phyloP scores from a whole-genome alignment of 2,888 invertebrate genomes.

The Erebia aethiops region DNA sequence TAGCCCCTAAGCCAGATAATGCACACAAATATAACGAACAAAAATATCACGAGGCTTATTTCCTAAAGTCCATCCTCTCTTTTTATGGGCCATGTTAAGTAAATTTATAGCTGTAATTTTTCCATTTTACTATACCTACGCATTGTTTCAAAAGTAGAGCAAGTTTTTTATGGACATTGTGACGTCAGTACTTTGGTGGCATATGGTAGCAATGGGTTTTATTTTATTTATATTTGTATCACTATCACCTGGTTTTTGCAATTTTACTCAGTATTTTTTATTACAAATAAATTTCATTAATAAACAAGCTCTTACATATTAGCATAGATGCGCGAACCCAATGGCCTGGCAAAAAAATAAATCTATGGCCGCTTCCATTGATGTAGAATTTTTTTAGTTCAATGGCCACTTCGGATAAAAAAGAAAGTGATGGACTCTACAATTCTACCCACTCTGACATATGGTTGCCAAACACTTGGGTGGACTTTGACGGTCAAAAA shows the following conservation, averaged over 20 bases:
- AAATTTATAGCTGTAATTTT: conserved; percentile 62
- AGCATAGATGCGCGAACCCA: too few relatives aligned
- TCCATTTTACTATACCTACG: conserved; percentile 50
- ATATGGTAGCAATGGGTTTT: conserved; percentile 43
- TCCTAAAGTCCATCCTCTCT: conserved; percentile 50
- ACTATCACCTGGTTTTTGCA: neutral
- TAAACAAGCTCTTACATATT: too few relatives aligned
- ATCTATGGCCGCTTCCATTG: too few relatives aligned
- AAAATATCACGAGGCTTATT: conserved; percentile 46
- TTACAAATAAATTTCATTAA: neutral
- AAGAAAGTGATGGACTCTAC: too few relatives aligned
- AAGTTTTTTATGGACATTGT: conserved; percentile 58
- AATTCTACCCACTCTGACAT: too few relatives aligned
- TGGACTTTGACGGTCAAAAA: too few relatives aligned
- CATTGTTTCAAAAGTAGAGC: conserved; percentile 50
- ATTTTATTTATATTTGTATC: neutral
- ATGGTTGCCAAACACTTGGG: too few relatives aligned
- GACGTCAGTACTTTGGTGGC: conserved; percentile 49
- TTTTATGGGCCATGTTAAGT: conserved; percentile 57
- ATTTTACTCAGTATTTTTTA: neutral
- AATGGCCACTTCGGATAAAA: too few relatives aligned
- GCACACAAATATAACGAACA: conserved; percentile 13
- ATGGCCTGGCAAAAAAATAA: too few relatives aligned
- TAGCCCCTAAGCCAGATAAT: conserved; percentile 6
- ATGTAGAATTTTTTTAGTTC: too few relatives aligned